Evolutionary conservation across 1,140 invertebrate species (phyloP).

Genomic region (Calephelis virginiensis): DNA sequence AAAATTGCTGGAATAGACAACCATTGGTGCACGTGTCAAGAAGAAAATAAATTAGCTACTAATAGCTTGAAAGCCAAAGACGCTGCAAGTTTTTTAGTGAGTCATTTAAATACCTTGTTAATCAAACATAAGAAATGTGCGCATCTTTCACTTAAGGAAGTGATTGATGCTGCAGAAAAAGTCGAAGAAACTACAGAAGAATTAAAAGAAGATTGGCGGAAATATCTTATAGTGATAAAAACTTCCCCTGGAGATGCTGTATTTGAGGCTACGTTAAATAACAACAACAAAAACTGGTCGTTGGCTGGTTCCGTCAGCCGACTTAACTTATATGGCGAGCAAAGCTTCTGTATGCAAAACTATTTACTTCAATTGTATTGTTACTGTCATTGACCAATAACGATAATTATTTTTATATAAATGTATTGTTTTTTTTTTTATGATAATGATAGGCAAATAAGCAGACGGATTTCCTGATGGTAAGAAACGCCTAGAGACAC

Average conservation of each 20-base stretch:
- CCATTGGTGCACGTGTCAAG: constrained; percentile 92
- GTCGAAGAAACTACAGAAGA: constrained; percentile 52
- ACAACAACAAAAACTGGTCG: constrained; percentile 55
- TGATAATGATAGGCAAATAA: no score
- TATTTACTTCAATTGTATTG: constrained; percentile 88
- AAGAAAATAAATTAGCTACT: constrained; percentile 70
- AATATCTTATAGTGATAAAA: constrained; percentile 83
- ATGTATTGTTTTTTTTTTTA: no score
- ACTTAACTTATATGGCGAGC: constrained; percentile 89
- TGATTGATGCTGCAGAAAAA: constrained; percentile 79
- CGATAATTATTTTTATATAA: no score
- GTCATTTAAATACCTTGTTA: constrained; percentile 82
- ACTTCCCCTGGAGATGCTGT: constrained; percentile 85
- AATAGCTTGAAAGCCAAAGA: constrained; percentile 72
- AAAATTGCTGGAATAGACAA: constrained; percentile 85
- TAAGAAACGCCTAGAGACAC: no score
- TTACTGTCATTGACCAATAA: constrained; percentile 78
- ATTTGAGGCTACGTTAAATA: constrained; percentile 87
- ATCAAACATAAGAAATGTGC: constrained; percentile 80
- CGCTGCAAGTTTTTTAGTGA: constrained; percentile 79
- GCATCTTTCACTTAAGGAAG: constrained; percentile 72
- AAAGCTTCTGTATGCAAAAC: constrained; percentile 87
- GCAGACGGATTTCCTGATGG: no score
- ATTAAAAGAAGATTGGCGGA: constrained; percentile 68
- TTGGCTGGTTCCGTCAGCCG: constrained; percentile 85